Base-by-base conservation (phyloP, 2,888 invertebrate genomes). In the Keiferia lycopersicella region DNA sequence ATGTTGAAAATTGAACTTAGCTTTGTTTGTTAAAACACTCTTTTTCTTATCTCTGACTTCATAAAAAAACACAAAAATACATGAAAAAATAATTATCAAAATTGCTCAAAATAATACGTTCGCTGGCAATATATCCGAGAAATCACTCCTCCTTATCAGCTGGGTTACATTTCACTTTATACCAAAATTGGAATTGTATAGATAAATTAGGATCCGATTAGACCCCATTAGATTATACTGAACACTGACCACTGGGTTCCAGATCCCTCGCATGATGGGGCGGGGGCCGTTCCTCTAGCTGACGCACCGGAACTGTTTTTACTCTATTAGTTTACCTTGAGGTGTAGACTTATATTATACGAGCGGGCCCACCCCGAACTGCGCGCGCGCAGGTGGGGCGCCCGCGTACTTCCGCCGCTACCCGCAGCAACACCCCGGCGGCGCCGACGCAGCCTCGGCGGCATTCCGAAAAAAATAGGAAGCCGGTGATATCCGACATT, bases 181-280 rank as follows among this genome's bases (percentile, higher is more conserved):
- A 63, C 45, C 61, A 38, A 61, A 61, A 63, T 39, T 45, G 63
- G 63, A 61, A 61, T 41, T 50, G 16, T 63, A 56, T 53, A 62
- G 65, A 66, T 34, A 48, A 51, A 41, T 18, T 53, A 51, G 48
- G 62, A 64, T 64, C 38, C 50, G 59, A 39, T 53, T 64, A 61
- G 62, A 65, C 61, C 51, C 61, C 53, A 62, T 45, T 62, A 63
- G 53, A 63, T 53, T 61, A 61, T 41, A 41, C 61, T 63, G 63
- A 63, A 70, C 84, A 93, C 93, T 93, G 88, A 93, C 93, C 93
- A 92, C 92, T 88, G 85, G 85, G 89, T 91, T 92, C 92, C 92
- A 87, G 89, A 87, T 92, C 93, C 92, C 92, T 91, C 88, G 89
- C 93, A 93, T 93, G 89, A 70, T 89, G 87, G 83, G 83, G 85